Evolutionary conservation across 2,888 invertebrate species (phyloP), one percentile per base, ranked within the genome.

Genomic region (Punctoribates punctum): DNA sequence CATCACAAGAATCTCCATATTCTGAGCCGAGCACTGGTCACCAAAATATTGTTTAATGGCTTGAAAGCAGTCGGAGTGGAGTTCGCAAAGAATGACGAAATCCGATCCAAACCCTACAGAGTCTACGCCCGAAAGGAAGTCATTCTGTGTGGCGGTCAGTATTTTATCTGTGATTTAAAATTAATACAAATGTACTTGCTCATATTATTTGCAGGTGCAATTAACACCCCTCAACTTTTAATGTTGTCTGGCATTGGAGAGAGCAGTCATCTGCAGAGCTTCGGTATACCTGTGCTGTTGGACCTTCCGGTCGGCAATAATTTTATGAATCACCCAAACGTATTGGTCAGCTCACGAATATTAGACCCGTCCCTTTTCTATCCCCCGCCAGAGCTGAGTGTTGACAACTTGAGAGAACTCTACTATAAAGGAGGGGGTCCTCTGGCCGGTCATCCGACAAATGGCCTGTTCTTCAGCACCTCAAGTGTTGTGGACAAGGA

Each of bases 81-180:
- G 60, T 75, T 75, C 20, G 34, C 23, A 1, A n/a, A 51, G 9
- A 29, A 75, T 27, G 54, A 48, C 15, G n/a, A n/a, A n/a, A n/a
- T n/a, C n/a, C n/a, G n/a, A n/a, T n/a, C n/a, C n/a, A 29, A 23
- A 17, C 73, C 5, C 29, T 60, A 54, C 13, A 54, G 4, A 8
- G 73, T 75, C 13, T 25, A 1, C 8, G 75, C 75, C 2, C 29
- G 8, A 11, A 73, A 34, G 17, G 75, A 75, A 25, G 73, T 75
- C 9, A 75, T 75, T 51, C n/a, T 75, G 6, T 29, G 51, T 15
- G 75, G 73, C 17, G 75, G 75, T 75, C 34, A 34, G 34, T 34
- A 34, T 34, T 34, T 34, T 8, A 34, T 34, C 34, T 4, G 4
- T 34, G 34, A 34, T 34, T 34, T 4, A 34, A n/a, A n/a, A n/a